Evolutionary conservation across 2,797 vertebrate genomes (phyloP), one percentile per base, ranked within the genome.

Genomic region (Amazona ochrocephala): DNA sequence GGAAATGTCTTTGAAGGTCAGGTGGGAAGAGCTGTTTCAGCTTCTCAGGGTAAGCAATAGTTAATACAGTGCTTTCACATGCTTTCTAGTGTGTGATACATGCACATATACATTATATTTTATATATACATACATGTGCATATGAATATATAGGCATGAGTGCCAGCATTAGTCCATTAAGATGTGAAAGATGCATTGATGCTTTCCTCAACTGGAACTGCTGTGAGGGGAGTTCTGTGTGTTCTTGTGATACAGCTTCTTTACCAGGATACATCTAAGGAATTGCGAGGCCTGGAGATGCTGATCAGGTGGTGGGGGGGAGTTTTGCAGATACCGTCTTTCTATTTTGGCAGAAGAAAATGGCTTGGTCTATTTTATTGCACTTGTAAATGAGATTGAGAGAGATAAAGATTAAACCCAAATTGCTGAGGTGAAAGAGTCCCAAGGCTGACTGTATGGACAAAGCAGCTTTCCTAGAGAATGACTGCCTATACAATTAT

Each of bases 301-400:
- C 12, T 79, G 83, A 37, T 84, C 16, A 87, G 56, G 20, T 61
- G 77, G 45, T 30, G 44, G 21, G 34, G 21, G 34, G 26, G 2
- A 30, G 60, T 74, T 94, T 86, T 89, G 51, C 74, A 90, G 71
- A 65, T 51, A 26, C 7, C 10, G 22, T 29, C 61, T 72, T 80
- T 87, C 41, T 80, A 2, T 83, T 89, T 68, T 37, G 81, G 45
- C 32, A 65, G 72, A 71, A 86, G 80, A 51, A 94, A 95, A 91
- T 44, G 39, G 5, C 30, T 85, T 62, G 32, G 22, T n/a, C 34
- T 72, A 71, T 87, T 91, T 94, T 32, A 85, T 72, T 85, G 51
- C 39, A 2, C 72, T 91, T 90, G 85, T 61, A 68, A 89, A 68
- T 70, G 80, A 73, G 67, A 73, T 77, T 41, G 56, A 87, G 78